Conservation (phyloP, 2,113 vertebrate species). For the Tachysurus vachellii region DNA sequence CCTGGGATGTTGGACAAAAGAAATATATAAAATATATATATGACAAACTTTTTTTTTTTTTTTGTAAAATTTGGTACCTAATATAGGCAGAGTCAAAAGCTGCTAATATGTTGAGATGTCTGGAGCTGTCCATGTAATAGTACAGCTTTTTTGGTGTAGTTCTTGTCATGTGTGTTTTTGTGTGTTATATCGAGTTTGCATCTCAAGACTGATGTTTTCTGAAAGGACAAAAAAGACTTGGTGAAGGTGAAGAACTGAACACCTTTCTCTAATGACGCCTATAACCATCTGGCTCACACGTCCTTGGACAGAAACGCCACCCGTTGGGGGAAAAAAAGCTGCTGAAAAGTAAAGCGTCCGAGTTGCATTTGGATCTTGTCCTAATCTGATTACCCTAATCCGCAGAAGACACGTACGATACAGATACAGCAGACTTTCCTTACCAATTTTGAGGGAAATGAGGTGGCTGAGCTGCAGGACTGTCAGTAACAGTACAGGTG, state of each 20-base stretch:
- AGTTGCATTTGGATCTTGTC: not conserved
- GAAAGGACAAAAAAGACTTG: not conserved
- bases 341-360: slow-evolving; percentile 1
- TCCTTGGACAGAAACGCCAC: slow-evolving; percentile 24
- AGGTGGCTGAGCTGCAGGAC: not conserved
- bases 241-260: not conserved
- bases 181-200: slow-evolving; percentile 7
- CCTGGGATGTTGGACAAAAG: not conserved
- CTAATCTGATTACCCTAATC: not conserved
- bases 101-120: slow-evolving; percentile 24
- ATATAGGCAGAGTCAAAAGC: slow-evolving; percentile 37
- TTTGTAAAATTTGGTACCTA: slow-evolving; percentile 28
- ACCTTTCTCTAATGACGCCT: not conserved
- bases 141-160: not conserved
- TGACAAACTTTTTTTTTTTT: slow-evolving; percentile 4
- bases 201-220: slow-evolving; percentile 26
- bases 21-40: not conserved
- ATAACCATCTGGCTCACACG: not conserved
- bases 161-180: not conserved
- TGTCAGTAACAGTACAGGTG: not conserved
- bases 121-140: slow-evolving; percentile 4
- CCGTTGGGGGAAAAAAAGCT: not conserved
- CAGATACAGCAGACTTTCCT: not conserved
- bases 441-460: not conserved
- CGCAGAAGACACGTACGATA: not conserved